Conservation (phyloP, 2,888 invertebrate genomes). For the Pollenia amentaria region DNA sequence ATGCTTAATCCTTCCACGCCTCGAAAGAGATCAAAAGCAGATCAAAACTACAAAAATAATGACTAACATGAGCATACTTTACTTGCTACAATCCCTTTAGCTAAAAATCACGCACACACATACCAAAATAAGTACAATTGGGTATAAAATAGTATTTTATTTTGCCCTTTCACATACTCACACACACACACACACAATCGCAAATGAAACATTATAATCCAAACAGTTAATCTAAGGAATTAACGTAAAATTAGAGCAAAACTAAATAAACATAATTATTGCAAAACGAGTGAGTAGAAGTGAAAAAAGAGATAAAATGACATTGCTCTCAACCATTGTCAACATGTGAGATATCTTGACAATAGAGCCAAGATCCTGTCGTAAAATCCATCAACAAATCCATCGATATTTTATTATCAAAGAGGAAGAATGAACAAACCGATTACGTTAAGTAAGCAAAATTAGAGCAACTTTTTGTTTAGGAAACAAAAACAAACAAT, state of each 20-base stretch:
- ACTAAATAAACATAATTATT: constrained; percentile 49
- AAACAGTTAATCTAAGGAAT: constrained; percentile 67
- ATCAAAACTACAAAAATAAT: constrained; percentile 17
- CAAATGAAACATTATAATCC: constrained; percentile 20
- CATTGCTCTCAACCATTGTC: neutral
- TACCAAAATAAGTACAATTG: neutral
- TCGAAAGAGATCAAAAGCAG: constrained; percentile 17
- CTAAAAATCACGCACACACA: neutral
- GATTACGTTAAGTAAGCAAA: constrained; percentile 67
- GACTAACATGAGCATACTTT: constrained; percentile 20
- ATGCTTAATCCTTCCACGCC: constrained; percentile 49
- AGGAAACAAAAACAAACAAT: constrained; percentile 21
- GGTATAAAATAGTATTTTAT: neutral
- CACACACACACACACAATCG: neutral
- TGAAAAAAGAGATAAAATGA: neutral
- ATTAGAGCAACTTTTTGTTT: constrained; percentile 54
- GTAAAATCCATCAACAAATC: constrained; percentile 66
- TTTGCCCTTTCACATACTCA: neutral
- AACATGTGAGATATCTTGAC: constrained; percentile 7
- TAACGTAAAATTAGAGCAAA: constrained; percentile 70
- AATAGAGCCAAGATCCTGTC: constrained; percentile 52
- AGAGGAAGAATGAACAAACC: constrained; percentile 51
- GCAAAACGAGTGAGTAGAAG: neutral
- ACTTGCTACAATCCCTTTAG: constrained; percentile 23
- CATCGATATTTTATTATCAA: constrained; percentile 30